A percentile compares a stretch with the other conserved stretches of the same genome.
Conservation (phyloP, 1,140 invertebrate genomes). For the Vanessa atalanta region DNA sequence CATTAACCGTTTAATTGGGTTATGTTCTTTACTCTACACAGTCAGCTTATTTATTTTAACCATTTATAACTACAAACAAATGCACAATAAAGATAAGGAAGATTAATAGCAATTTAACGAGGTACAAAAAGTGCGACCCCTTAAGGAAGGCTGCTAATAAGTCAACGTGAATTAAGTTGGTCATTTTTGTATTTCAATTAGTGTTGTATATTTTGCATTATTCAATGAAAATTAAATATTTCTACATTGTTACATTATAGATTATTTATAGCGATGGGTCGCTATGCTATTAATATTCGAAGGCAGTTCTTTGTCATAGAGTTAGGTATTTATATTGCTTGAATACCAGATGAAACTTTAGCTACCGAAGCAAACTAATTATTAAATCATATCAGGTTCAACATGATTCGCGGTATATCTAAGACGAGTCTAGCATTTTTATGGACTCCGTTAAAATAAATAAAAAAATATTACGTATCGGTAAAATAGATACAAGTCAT, state of each 20-base stretch:
- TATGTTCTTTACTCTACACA: too few relatives aligned
- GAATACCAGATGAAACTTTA: constrained; percentile 46
- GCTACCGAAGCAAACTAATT: constrained; percentile 38
- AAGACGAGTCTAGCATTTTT: neutral
- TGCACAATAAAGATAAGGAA: neutral
- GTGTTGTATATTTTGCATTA: neutral
- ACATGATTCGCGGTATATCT: constrained; percentile 8
- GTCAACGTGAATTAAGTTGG: neutral
- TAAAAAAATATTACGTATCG: too few relatives aligned
- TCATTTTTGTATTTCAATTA: constrained; percentile 4
- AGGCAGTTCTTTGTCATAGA: constrained; percentile 45
- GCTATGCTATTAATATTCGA: constrained; percentile 34
- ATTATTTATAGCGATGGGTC: neutral
- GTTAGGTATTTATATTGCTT: constrained; percentile 23
- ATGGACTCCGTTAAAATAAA: neutral
- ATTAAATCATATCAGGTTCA: constrained; percentile 41
- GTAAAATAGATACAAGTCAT: too few relatives aligned
- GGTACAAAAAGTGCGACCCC: neutral
- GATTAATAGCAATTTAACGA: neutral
- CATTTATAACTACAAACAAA: constrained; percentile 1
- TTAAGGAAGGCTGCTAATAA: neutral
- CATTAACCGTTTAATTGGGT: neutral
- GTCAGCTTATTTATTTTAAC: neutral
- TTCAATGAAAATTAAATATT: constrained; percentile 4
- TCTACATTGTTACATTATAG: neutral